A percentile compares a stretch with the other conserved stretches of the same genome.
Conservation (phyloP, 2,797 vertebrate genomes). For the Lithobates pipiens region DNA sequence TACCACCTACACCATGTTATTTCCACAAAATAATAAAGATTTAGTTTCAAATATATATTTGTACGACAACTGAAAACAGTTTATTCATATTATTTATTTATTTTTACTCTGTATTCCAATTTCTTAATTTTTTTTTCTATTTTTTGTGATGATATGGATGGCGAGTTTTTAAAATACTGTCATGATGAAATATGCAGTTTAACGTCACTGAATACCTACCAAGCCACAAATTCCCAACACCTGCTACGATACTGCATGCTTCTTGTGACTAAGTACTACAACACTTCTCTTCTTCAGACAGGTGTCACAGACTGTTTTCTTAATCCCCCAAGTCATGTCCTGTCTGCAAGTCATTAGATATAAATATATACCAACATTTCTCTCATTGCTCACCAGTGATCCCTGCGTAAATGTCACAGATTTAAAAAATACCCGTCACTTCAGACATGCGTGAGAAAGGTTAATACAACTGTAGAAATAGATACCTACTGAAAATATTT, state of each 20-base stretch:
- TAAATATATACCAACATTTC: constrained; percentile 23
- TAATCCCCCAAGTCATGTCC: constrained; percentile 2
- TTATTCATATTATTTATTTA: too few species aligned
- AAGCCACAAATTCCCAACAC: neutral
- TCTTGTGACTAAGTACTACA: neutral
- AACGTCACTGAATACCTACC: neutral
- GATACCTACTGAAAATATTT: neutral
- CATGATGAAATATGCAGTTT: neutral
- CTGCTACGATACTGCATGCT: neutral
- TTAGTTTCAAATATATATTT: too few species aligned
- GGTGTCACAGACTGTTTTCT: constrained; percentile 1
- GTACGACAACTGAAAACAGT: too few species aligned
- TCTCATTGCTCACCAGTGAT: neutral
- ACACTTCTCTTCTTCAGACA: neutral
- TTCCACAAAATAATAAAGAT: too few species aligned
- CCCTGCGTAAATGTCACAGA: constrained; percentile 11
- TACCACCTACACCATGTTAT: too few species aligned
- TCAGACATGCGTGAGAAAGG: neutral
- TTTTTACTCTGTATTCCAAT: too few species aligned
- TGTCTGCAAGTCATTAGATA: constrained; percentile 6
- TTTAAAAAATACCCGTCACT: constrained; percentile 3
- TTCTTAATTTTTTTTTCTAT: neutral
- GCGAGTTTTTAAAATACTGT: neutral
- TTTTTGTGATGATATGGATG: neutral
- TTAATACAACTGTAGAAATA: neutral